phyloP scores from a whole-genome alignment of 2,797 vertebrate genomes.

The Erethizon dorsatum region DNA sequence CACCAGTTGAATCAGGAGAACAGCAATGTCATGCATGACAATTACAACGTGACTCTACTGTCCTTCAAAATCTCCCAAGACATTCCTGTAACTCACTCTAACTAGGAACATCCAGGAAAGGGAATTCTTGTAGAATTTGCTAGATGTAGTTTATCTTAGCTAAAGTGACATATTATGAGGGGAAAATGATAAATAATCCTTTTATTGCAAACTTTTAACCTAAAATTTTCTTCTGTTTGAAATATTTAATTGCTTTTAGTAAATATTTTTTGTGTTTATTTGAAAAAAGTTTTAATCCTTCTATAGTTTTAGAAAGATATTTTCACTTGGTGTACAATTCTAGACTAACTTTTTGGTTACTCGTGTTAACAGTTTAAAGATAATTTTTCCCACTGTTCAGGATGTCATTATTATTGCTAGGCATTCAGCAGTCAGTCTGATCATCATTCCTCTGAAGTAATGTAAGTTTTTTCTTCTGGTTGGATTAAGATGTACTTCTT shows the following conservation, averaged over 20 bases:
- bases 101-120: not conserved
- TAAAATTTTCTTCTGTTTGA: not conserved
- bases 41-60: not conserved
- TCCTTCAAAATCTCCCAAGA: not conserved
- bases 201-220: not conserved
- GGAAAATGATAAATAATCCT: not conserved
- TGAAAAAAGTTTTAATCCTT: not conserved
- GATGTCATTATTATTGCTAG: not conserved
- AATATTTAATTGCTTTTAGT: not conserved
- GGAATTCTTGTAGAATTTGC: not conserved
- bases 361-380: not conserved
- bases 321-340: not conserved
- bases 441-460: not conserved
- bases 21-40: rapidly evolving
- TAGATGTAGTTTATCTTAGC: not conserved
- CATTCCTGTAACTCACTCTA: not conserved
- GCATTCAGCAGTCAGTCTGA: not conserved
- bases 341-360: not conserved
- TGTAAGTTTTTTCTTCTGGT: not conserved
- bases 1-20: not conserved
- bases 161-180: not conserved
- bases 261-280: not conserved
- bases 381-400: not conserved
- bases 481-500: constrained; percentile 49
- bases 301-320: not conserved